These are phyloP conservation scores for Oryzias woworae DNA, from an alignment of 2,113 vertebrate species.

Conservation along the genomic window DNA sequence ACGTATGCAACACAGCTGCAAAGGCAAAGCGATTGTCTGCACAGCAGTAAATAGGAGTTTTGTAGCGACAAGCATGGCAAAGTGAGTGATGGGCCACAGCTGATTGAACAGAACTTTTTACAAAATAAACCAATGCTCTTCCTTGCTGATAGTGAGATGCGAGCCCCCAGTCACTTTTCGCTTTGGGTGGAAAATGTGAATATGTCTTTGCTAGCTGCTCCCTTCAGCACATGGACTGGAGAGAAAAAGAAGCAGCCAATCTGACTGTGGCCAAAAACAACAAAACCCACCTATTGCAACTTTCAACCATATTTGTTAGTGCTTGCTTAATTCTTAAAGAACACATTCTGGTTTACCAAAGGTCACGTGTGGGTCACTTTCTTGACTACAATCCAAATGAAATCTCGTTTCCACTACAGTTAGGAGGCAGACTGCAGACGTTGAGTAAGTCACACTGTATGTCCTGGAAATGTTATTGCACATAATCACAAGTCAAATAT, in stretches of 20 bases:
- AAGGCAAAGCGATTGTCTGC: constrained; percentile 17
- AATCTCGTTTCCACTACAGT: neutral
- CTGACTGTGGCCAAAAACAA: constrained; percentile 1
- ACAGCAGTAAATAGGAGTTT: constrained; percentile 16
- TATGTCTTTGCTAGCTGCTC: neutral
- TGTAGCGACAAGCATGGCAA: constrained; percentile 21
- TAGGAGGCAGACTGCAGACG: neutral
- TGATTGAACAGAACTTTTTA: constrained; percentile 26
- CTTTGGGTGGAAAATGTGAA: constrained; percentile 8
- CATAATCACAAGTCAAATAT: neutral
- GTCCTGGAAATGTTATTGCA: neutral
- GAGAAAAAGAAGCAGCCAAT: neutral
- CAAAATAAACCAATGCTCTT: constrained; percentile 9
- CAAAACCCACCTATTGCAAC: neutral
- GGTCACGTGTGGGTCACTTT: neutral
- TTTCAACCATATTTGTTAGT: neutral
- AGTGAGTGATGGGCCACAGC: constrained; percentile 2
- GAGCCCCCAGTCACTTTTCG: constrained; percentile 2
- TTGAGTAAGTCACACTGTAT: neutral
- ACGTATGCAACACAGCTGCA: constrained; percentile 25
- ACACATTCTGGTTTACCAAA: neutral
- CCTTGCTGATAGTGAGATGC: constrained; percentile 7
- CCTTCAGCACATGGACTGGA: neutral
- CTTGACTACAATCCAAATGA: neutral
- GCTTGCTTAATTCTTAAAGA: constrained; percentile 14